Base-by-base conservation (phyloP, 92 coral and sea anemone genomes). In the Palythoa heliodiscus region DNA sequence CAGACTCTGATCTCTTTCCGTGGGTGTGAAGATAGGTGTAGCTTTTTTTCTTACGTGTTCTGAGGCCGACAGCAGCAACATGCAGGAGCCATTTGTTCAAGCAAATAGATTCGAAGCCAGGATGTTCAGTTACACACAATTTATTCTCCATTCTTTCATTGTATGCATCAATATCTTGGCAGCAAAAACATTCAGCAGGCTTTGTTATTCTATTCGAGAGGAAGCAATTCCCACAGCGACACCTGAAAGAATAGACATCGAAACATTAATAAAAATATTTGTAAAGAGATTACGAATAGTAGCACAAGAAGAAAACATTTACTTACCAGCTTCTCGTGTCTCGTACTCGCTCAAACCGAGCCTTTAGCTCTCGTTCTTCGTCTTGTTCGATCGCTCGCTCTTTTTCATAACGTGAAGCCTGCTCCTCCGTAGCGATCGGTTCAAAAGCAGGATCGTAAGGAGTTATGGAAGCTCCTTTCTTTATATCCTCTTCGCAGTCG, bases 71-170 rank as follows among this genome's bases (percentile, higher is more conserved):
- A 13, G 86, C 86, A 11, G 93, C 89, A 23, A 83, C 77, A 11
- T 90, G 89, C 71, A 90, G 67, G 29, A 90, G 89, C 83, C 90
- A 83, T 54, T 80, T 90, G 78, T 78, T 78, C n/a, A 90, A 77
- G 69, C 91, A 87, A 77, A 90, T 88, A 73, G 73, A 20, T 14
- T 80, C 52, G 67, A 87, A 90, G 47, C 88, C 89, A 11, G 89
- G 91, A 57, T 90, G 93, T 52, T 40, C 50, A 16, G 89, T 76
- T 13, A 84, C 88, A 71, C 91, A 90, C 11, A 50, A 16, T 60
- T 71, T 81, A 29, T 83, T 8, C 48, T 83, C 88, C 72, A 90
- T 77, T 43, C 64, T 77, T 22, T 91, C 91, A 7, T 66, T 22
- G 80, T 88, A 84, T 48, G 86, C 83, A 17, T 77, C 82, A 10